Base-by-base conservation (phyloP, 2,797 vertebrate genomes). In the Tinamus major region DNA sequence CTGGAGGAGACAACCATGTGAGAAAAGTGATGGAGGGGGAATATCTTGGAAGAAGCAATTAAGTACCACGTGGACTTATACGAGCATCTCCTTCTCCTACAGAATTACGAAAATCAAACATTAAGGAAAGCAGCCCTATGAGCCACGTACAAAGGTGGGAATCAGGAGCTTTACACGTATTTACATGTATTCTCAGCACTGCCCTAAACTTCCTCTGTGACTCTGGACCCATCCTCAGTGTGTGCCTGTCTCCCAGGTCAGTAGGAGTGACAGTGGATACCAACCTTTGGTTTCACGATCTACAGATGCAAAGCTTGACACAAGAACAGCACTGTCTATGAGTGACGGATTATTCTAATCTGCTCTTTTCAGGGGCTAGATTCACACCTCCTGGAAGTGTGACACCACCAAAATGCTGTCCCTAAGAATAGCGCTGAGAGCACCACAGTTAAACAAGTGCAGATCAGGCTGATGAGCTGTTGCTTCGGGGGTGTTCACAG, bases 291-390 rank as follows among this genome's bases (percentile, higher is more conserved):
- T 41, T 82, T 63, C 42, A 62, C 75, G 65, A 55, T 83, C 79
- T 72, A 85, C 92, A 93, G 90, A 80, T 85, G 90, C 31, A 0
- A 90, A 83, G n/a, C 29, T 78, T 89, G 81, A 95, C 79, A 95
- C 2, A 1, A 87, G 69, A 92, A 80, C 61, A 89, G 11, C 14
- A 1, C 31, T 31, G 67, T 85, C 82, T 80, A 92, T 94, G 87
- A 80, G 88, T 71, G 90, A 95, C 23, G 51, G 86, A 92, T 94
- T 95, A 94, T 94, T 92, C 93, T 96, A 85, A 96, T 95, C 93
- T 95, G 94, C 93, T 95, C 90, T 95, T 95, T 94, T 95, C 89
- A 94, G 87, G 87, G 94, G 81, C 89, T 92, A 59, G 89, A 92
- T 94, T 96, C 85, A 93, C 92, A 94, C 93, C 89, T 94, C 49